A percentile compares a stretch with the other conserved stretches of the same genome.
phyloP scores from a whole-genome alignment of 1,140 invertebrate species.

The Aphelenchoides besseyi region DNA sequence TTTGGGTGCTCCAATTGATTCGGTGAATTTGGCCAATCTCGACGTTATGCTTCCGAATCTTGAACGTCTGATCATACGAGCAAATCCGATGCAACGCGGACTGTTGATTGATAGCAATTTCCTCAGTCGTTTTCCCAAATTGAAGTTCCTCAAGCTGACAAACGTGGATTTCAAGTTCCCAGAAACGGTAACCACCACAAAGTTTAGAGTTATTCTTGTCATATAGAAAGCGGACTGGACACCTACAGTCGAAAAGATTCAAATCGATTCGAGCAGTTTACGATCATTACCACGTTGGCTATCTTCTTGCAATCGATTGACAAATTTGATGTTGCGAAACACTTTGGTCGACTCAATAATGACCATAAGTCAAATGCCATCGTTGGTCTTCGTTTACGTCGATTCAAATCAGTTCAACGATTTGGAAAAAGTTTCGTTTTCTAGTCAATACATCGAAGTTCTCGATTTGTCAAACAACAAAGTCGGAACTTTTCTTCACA shows the following conservation, averaged over 20 bases:
- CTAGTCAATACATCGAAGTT: constrained; percentile 19
- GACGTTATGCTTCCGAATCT: constrained; percentile 22
- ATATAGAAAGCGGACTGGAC: constrained; percentile 21
- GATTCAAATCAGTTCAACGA: constrained; percentile 26
- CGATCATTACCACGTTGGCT: constrained; percentile 21
- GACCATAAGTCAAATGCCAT: constrained; percentile 9
- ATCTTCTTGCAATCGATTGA: constrained; percentile 10
- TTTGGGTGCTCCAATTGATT: neutral
- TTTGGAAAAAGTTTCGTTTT: constrained; percentile 25
- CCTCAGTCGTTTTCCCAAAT: constrained; percentile 8
- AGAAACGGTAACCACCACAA: no score
- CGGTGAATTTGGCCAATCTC: constrained; percentile 22
- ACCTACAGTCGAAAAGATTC: constrained; percentile 10
- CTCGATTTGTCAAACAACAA: constrained; percentile 32
- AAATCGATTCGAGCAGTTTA: constrained; percentile 9
- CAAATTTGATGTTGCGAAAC: constrained; percentile 9
- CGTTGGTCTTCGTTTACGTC: constrained; percentile 18
- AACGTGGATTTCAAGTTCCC: constrained; percentile 22
- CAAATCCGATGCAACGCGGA: neutral
- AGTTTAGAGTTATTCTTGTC: neutral
- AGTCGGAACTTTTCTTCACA: constrained; percentile 4
- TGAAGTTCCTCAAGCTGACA: constrained; percentile 24
- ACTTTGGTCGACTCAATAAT: neutral
- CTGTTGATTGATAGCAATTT: constrained; percentile 21
- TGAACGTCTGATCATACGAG: constrained; percentile 15